Conservation (phyloP, 2,113 vertebrate genomes). For the Lates calcarifer region DNA sequence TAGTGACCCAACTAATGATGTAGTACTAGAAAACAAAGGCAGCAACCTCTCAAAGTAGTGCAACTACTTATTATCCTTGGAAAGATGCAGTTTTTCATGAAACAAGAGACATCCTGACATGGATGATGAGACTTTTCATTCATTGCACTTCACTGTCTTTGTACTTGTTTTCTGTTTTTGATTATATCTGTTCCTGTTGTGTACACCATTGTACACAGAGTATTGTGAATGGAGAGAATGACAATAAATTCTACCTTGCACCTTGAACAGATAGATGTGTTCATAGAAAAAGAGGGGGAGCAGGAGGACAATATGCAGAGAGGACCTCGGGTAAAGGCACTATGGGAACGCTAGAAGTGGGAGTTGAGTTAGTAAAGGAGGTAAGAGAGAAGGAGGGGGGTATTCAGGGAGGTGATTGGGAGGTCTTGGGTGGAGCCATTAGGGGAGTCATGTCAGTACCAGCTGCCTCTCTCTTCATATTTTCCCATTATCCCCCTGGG, state of each 20-base stretch:
- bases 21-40: conserved; percentile 5
- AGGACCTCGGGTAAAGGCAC: conserved; percentile 13
- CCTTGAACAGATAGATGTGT: background rate
- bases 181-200: background rate
- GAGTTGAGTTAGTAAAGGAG: background rate
- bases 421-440: conserved; percentile 47
- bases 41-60: background rate
- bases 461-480: conserved; percentile 59
- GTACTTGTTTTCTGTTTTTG: background rate
- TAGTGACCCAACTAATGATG: conserved; percentile 30
- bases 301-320: background rate
- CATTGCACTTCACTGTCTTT: background rate
- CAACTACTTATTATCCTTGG: background rate
- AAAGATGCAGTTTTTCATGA: background rate
- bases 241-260: background rate
- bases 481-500: conserved; percentile 63
- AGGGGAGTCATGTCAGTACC: conserved; percentile 56
- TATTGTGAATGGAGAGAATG: background rate
- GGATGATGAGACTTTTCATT: background rate
- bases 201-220: background rate
- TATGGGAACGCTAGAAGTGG: background rate
- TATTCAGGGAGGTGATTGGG: conserved; percentile 27
- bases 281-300: background rate
- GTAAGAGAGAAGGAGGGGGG: conserved; percentile 12
- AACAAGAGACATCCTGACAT: background rate